A percentile compares a stretch with the other conserved stretches of the same genome.
These are phyloP conservation scores for Agrypnia vestita DNA, from an alignment of 1,140 invertebrate species.

Conservation along the genomic window DNA sequence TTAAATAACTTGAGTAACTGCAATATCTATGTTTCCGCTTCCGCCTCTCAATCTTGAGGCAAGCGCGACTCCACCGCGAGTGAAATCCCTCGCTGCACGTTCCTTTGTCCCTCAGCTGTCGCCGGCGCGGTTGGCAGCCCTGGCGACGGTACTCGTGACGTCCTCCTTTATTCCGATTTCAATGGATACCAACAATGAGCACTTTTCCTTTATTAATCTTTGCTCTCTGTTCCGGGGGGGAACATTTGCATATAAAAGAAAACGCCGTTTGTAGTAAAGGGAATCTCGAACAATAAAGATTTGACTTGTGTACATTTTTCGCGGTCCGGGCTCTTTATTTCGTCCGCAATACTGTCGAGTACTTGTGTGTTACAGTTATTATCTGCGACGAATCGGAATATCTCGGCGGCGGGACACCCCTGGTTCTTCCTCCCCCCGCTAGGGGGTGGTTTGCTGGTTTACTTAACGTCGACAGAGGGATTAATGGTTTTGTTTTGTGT, in stretches of 20 bases:
- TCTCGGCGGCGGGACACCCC: too few relatives aligned
- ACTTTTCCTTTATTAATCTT: conserved; percentile 58
- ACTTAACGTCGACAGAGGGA: too few relatives aligned
- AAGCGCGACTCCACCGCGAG: too few relatives aligned
- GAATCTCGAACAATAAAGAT: conserved; percentile 40
- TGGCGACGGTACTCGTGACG: background rate
- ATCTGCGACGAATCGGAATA: too few relatives aligned
- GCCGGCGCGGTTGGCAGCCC: background rate
- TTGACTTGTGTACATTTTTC: conserved; percentile 42
- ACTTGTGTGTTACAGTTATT: background rate
- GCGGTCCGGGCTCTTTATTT: background rate
- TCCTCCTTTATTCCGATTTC: conserved; percentile 48
- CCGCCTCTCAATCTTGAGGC: too few relatives aligned
- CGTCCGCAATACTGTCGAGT: conserved; percentile 5
- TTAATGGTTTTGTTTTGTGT: too few relatives aligned
- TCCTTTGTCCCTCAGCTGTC: too few relatives aligned
- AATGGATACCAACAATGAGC: conserved; percentile 58
- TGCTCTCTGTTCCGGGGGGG: conserved; percentile 41
- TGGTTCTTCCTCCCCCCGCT: too few relatives aligned
- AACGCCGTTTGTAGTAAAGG: conserved; percentile 29
- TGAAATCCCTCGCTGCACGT: too few relatives aligned
- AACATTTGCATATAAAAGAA: conserved; percentile 57
- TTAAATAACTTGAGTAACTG: too few relatives aligned
- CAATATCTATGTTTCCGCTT: too few relatives aligned
- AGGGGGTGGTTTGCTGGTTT: too few relatives aligned